These are phyloP conservation scores for Drosophila mojavensis DNA, from an alignment of 1,140 invertebrate genomes.

Conservation along the genomic window DNA sequence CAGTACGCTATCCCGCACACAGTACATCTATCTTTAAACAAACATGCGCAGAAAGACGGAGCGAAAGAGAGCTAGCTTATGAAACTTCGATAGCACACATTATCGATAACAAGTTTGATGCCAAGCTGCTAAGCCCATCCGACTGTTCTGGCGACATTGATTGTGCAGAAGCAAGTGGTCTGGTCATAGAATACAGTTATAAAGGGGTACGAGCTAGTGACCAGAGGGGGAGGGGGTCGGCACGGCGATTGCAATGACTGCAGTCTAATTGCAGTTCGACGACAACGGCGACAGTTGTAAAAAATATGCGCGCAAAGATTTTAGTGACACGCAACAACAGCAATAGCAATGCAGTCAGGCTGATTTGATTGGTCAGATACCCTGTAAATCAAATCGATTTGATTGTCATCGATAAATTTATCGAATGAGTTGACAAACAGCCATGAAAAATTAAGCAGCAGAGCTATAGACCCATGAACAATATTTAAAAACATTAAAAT, in stretches of 20 bases:
- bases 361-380: conserved; percentile 13
- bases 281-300: conserved; percentile 34
- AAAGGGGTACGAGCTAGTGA: neutral
- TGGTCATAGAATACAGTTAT: neutral
- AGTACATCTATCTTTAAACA: conserved; percentile 33
- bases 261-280: conserved; percentile 52
- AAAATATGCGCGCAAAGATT: conserved; percentile 40
- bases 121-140: conserved; percentile 30
- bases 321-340: conserved; percentile 23
- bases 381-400: neutral
- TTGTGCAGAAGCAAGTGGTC: neutral
- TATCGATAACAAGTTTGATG: neutral
- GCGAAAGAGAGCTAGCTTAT: neutral
- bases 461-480: neutral
- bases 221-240: neutral
- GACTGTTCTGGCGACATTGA: too few species aligned
- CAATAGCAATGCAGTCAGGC: neutral
- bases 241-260: conserved; percentile 23
- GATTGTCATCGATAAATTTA: neutral
- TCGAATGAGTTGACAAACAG: neutral
- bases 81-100: neutral
- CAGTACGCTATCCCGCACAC: conserved; percentile 4
- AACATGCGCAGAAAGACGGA: neutral
- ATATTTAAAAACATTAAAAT: neutral
- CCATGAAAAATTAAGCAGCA: too few species aligned